Conservation (phyloP, 2,113 vertebrate genomes). For the Oceanodroma tethys region DNA sequence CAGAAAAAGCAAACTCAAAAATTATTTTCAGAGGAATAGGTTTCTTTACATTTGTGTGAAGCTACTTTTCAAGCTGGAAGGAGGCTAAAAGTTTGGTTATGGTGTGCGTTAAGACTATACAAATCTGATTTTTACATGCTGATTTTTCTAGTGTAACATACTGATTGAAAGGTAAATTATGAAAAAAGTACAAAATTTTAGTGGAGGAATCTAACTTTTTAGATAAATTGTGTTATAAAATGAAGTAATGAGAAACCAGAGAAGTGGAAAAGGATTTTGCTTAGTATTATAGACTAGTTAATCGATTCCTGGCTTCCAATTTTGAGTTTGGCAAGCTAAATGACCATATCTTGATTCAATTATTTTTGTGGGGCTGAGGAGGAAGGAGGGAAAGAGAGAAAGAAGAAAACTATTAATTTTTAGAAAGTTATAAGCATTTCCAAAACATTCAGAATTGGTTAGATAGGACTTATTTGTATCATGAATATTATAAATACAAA, state of each 20-base stretch:
- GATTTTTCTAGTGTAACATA: not conserved
- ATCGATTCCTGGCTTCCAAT: not conserved
- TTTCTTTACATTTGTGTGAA: not conserved
- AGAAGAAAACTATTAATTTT: not conserved
- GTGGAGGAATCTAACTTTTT: not conserved
- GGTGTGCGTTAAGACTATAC: not conserved
- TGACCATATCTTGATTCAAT: rapidly evolving
- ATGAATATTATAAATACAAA: not conserved
- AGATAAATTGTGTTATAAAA: not conserved
- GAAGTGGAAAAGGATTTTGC: not conserved
- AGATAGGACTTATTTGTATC: not conserved
- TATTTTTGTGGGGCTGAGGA: not conserved
- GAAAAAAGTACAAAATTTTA: not conserved
- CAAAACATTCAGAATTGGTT: not conserved
- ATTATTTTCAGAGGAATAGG: not conserved
- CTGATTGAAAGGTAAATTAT: not conserved
- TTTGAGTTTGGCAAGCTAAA: not conserved
- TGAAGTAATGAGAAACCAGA: not conserved
- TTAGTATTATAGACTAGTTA: too few species aligned
- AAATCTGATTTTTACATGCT: not conserved
- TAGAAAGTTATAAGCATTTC: not conserved
- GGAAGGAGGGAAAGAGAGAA: not conserved
- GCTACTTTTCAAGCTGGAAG: not conserved
- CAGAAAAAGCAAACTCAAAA: not conserved
- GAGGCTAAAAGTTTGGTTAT: not conserved